These are phyloP conservation scores for Edolisoma coerulescens DNA, from an alignment of 2,113 vertebrate genomes.

Conservation along the genomic window DNA sequence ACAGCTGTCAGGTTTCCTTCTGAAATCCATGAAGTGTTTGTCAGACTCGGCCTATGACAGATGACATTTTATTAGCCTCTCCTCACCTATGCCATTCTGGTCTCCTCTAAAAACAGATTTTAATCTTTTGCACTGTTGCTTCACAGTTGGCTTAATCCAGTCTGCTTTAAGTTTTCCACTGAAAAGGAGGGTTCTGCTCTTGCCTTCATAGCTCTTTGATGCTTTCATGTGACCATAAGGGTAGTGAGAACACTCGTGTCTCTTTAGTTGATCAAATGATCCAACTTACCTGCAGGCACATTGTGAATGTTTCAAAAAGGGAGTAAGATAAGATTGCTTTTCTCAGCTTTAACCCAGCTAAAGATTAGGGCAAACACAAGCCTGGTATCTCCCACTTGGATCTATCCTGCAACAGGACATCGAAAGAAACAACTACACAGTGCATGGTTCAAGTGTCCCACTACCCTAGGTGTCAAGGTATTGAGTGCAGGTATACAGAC, in stretches of 20 bases:
- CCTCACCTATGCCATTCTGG: background rate
- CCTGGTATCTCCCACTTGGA: background rate
- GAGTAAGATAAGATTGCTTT: background rate
- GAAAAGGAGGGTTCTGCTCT: background rate
- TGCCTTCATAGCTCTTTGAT: background rate
- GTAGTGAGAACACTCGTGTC: background rate
- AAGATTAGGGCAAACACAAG: background rate
- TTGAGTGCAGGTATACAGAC: background rate
- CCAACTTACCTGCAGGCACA: background rate
- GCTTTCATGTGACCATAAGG: background rate
- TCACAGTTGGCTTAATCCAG: background rate
- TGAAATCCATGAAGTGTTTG: background rate
- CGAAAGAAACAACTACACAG: background rate
- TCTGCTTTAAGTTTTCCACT: background rate
- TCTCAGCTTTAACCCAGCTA: background rate
- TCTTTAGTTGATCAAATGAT: background rate
- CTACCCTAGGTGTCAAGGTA: background rate
- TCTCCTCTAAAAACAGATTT: background rate
- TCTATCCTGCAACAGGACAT: background rate
- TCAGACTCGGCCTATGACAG: background rate
- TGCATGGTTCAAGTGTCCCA: background rate
- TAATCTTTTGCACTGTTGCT: background rate
- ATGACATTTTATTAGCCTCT: background rate
- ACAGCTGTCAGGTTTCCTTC: slow-evolving; percentile 10
- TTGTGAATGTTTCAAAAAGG: background rate